Percentiles rank a stretch among this genome's conserved stretches.
phyloP scores from a whole-genome alignment of 2,113 vertebrate species.

The Ploceus nigricollis region DNA sequence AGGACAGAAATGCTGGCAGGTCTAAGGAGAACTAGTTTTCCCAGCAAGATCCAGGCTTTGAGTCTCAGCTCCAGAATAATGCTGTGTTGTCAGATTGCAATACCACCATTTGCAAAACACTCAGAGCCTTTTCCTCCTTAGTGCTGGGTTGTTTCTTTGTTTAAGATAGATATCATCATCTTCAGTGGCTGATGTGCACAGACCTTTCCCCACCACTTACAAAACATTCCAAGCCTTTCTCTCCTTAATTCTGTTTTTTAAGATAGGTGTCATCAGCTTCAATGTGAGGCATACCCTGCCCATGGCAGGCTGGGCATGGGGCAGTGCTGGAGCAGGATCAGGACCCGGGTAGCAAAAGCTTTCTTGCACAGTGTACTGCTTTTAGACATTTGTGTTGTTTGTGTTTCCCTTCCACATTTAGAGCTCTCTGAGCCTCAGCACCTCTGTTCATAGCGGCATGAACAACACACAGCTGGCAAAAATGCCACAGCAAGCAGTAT shows the following conservation, averaged over 20 bases:
- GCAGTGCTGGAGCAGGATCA: not conserved
- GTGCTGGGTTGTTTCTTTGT: not conserved
- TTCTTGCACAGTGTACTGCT: not conserved
- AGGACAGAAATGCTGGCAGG: not conserved
- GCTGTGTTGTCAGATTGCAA: not conserved
- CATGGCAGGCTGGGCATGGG: not conserved
- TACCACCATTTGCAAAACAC: not conserved
- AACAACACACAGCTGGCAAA: not conserved
- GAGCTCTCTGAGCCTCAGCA: not conserved
- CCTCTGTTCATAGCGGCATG: not conserved
- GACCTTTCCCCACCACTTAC: not conserved
- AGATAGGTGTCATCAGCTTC: not conserved
- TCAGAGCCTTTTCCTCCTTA: not conserved
- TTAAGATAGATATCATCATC: not conserved
- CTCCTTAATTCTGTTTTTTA: not conserved
- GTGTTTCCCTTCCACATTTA: not conserved
- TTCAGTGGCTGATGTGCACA: not conserved
- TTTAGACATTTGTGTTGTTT: not conserved
- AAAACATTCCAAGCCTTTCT: not conserved
- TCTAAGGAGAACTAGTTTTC: not conserved
- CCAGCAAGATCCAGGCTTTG: not conserved
- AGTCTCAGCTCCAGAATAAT: not conserved
- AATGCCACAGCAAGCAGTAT: not conserved
- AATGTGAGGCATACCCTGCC: fast-evolving
- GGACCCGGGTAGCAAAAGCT: not conserved